Conservation (phyloP, 1,140 invertebrate species). For the Monomorium pharaonis region DNA sequence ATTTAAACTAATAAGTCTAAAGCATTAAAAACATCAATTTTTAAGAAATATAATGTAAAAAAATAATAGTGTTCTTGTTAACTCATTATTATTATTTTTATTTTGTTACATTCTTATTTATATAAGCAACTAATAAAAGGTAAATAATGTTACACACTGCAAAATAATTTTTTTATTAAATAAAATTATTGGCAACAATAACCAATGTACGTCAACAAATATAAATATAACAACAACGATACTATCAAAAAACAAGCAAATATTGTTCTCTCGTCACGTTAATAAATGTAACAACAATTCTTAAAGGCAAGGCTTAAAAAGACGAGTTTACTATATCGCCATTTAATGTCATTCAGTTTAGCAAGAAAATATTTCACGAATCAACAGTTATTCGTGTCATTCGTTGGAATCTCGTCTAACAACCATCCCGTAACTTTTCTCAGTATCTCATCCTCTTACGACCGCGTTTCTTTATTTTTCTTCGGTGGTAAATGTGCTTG, state of each 20-base stretch:
- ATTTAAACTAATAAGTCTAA: too few relatives aligned
- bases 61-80: background rate
- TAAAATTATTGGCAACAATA: constrained; percentile 13
- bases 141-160: background rate
- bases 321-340: background rate
- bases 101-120: background rate
- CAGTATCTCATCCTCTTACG: constrained; percentile 40
- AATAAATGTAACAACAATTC: background rate
- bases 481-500: constrained; percentile 88
- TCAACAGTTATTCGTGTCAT: background rate
- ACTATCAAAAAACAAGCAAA: background rate
- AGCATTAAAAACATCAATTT: too few relatives aligned
- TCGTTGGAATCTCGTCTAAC: constrained; percentile 12
- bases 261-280: background rate
- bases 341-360: background rate
- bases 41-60: too few relatives aligned
- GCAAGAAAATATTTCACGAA: background rate
- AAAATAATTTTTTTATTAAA: constrained; percentile 5
- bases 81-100: background rate
- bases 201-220: background rate
- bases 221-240: background rate
- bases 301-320: background rate
- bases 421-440: background rate
- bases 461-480: constrained; percentile 85
- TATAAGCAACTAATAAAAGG: background rate